These are phyloP conservation scores for Saccostrea glomerata DNA, from an alignment of 1,140 invertebrate species.

Conservation along the genomic window DNA sequence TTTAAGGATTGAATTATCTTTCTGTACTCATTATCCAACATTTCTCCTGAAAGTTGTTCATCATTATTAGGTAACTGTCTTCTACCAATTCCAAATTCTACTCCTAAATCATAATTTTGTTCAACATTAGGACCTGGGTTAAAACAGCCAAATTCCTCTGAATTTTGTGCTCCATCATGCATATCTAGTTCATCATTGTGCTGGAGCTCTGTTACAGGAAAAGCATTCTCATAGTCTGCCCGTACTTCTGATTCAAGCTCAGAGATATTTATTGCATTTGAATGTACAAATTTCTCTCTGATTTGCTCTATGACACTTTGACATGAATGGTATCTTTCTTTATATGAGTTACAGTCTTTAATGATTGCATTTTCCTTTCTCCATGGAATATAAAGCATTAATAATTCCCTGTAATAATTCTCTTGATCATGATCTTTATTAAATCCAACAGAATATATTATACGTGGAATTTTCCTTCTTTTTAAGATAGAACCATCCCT, in stretches of 20 bases:
- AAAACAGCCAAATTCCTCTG: neutral
- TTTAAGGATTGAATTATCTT: slow-evolving; percentile 31
- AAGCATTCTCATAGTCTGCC: neutral
- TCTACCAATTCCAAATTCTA: neutral
- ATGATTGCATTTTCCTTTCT: slow-evolving; percentile 35
- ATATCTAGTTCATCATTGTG: neutral
- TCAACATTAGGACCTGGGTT: neutral
- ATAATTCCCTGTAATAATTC: slow-evolving; percentile 49
- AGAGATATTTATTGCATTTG: neutral
- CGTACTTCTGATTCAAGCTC: neutral
- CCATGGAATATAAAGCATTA: slow-evolving; percentile 48
- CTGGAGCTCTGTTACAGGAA: neutral
- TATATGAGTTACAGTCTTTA: neutral
- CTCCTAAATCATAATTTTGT: slow-evolving; percentile 29
- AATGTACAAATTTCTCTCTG: neutral
- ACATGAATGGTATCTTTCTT: neutral
- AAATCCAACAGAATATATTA: slow-evolving; percentile 15
- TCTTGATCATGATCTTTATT: slow-evolving; percentile 30
- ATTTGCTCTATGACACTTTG: neutral
- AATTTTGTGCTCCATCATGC: neutral
- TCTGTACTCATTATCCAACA: neutral
- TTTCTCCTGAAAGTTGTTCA: neutral
- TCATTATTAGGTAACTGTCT: slow-evolving; percentile 2
- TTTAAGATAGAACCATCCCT: neutral
- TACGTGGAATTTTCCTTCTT: neutral